A percentile compares a stretch with the other conserved stretches of the same genome.
These are phyloP conservation scores for Osmoderma eremita DNA, from an alignment of 2,888 invertebrate species.

Conservation along the genomic window DNA sequence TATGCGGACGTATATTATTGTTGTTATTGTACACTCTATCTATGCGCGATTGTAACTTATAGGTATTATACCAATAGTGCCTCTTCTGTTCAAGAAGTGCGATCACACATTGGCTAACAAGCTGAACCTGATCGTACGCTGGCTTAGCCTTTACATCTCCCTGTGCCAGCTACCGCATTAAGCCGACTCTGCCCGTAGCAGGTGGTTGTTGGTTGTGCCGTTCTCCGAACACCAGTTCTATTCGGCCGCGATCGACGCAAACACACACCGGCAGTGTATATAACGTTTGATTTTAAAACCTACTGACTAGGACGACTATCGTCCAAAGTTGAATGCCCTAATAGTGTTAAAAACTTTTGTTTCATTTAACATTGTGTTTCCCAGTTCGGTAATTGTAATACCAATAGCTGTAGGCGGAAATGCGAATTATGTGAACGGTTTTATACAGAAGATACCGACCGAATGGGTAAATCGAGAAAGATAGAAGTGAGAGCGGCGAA, in stretches of 20 bases:
- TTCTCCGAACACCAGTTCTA: conserved; percentile 34
- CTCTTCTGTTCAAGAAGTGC: conserved; percentile 43
- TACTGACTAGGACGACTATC: conserved; percentile 35
- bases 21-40: not conserved
- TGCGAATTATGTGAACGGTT: conserved; percentile 2
- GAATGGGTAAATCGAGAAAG: not conserved
- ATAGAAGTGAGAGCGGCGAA: too few species aligned
- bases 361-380: conserved; percentile 20
- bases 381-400: not conserved
- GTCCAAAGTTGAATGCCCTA: conserved; percentile 53
- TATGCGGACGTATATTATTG: too few species aligned
- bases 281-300: conserved; percentile 49
- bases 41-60: conserved; percentile 28
- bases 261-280: conserved; percentile 22
- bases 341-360: conserved; percentile 47
- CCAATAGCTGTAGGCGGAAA: not conserved
- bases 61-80: conserved; percentile 44
- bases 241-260: conserved; percentile 39
- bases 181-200: conserved; percentile 50
- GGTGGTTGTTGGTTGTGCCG: conserved; percentile 50
- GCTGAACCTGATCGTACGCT: conserved; percentile 51
- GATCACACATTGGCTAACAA: conserved; percentile 46
- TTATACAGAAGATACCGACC: not conserved
- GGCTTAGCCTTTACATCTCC: conserved; percentile 45
- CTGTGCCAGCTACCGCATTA: conserved; percentile 50